A percentile compares a stretch with the other conserved stretches of the same genome.
Conservation (phyloP, 2,888 invertebrate species). For the Exephanes ischioxanthus region DNA sequence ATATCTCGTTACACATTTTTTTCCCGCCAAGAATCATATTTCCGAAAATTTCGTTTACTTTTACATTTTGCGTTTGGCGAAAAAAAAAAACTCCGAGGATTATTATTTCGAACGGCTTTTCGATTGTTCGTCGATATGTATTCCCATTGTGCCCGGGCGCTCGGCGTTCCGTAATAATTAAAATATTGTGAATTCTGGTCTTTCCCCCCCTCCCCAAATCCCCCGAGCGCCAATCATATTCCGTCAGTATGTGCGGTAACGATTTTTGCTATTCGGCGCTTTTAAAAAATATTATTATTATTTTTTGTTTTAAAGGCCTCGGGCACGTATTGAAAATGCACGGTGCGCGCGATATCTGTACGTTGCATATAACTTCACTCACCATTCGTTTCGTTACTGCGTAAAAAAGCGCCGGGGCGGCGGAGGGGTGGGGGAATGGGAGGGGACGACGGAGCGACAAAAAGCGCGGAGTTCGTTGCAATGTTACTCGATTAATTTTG, state of each 20-base stretch:
- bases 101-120: not conserved
- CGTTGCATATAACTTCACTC: constrained; percentile 7
- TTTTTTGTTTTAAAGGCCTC: not conserved
- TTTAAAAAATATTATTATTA: not conserved
- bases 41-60: not conserved
- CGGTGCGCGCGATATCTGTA: not conserved
- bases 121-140: not conserved
- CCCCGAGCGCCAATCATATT: constrained; percentile 7
- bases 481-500: constrained; percentile 71
- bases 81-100: not conserved
- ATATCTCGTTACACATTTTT: not conserved
- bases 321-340: not conserved
- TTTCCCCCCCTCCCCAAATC: not conserved
- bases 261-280: not conserved
- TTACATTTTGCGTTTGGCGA: not conserved
- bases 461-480: constrained; percentile 39
- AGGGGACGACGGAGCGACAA: constrained; percentile 26
- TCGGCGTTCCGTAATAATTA: not conserved
- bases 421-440: not conserved
- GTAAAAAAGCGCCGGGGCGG: not conserved
- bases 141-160: not conserved
- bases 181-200: constrained; percentile 7
- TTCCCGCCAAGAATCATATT: not conserved
- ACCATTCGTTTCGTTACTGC: constrained; percentile 57
- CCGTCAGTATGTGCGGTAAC: not conserved